Conservation (phyloP, 2,113 vertebrate genomes). For the Tachysurus vachellii region DNA sequence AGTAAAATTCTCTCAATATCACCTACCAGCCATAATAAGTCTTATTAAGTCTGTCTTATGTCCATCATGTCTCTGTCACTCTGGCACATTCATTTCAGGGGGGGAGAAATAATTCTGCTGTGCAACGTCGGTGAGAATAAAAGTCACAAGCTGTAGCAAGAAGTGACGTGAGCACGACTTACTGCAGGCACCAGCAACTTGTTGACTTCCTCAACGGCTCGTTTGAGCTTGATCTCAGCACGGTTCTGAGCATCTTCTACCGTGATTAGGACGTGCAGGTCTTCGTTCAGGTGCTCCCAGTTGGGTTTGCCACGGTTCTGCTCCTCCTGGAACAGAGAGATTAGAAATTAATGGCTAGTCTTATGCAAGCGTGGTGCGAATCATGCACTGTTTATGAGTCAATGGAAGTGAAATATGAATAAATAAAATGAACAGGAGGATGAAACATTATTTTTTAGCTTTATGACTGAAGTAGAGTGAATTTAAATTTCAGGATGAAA, state of each 20-base stretch:
- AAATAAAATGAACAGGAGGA: background rate
- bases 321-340: slow-evolving; percentile 74
- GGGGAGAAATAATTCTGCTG: background rate
- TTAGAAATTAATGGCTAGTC: background rate
- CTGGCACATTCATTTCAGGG: slow-evolving; percentile 24
- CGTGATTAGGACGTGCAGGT: slow-evolving; percentile 88
- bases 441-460: background rate
- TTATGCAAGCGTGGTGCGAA: background rate
- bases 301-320: slow-evolving; percentile 90
- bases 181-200: slow-evolving; percentile 88
- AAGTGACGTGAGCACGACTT: slow-evolving; percentile 65
- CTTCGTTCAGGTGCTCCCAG: slow-evolving; percentile 91
- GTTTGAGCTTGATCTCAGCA: slow-evolving; percentile 88
- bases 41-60: background rate
- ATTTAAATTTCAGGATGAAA: background rate
- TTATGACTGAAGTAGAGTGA: background rate
- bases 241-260: slow-evolving; percentile 91
- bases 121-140: slow-evolving; percentile 9
- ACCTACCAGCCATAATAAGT: background rate
- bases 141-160: slow-evolving; percentile 19
- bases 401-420: background rate
- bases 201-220: slow-evolving; percentile 88
- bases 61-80: background rate
- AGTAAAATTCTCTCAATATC: background rate
- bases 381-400: background rate